Conservation (phyloP, 2,797 vertebrate species). For the Eulemur rubriventer region DNA sequence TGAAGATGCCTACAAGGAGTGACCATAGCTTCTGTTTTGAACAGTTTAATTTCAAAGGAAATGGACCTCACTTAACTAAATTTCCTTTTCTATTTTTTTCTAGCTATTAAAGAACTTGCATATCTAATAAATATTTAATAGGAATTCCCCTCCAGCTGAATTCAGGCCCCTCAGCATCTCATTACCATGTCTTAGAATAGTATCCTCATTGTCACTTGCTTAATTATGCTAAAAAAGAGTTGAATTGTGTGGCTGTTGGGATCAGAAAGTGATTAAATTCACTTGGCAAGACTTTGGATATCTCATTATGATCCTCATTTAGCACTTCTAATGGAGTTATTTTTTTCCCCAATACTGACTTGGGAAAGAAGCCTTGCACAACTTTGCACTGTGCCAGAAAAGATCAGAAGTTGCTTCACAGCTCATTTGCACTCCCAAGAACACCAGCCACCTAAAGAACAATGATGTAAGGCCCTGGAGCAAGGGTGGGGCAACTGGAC, state of each 20-base stretch:
- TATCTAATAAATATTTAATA: slow-evolving; percentile 92
- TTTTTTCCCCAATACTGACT: slow-evolving; percentile 77
- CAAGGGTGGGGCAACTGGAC: background rate
- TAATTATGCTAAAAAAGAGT: slow-evolving; percentile 91
- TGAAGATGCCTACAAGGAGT: slow-evolving; percentile 76
- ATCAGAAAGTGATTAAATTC: slow-evolving; percentile 92
- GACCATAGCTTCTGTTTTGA: slow-evolving; percentile 81
- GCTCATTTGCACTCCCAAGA: slow-evolving; percentile 43
- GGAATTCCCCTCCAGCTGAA: slow-evolving; percentile 88
- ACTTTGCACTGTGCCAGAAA: slow-evolving; percentile 54
- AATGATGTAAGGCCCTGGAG: background rate
- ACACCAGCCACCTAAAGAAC: background rate
- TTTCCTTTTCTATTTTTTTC: slow-evolving; percentile 85
- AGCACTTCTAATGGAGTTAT: slow-evolving; percentile 87
- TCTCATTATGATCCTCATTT: slow-evolving; percentile 90
- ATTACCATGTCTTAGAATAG: slow-evolving; percentile 89
- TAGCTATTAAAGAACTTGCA: slow-evolving; percentile 85
- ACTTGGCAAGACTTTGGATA: slow-evolving; percentile 88
- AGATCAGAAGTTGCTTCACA: slow-evolving; percentile 70
- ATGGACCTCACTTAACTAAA: slow-evolving; percentile 81
- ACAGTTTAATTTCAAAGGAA: slow-evolving; percentile 84
- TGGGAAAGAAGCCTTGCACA: slow-evolving; percentile 74
- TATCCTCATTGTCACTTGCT: slow-evolving; percentile 90
- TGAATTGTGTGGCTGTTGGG: slow-evolving; percentile 87
- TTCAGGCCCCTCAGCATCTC: slow-evolving; percentile 88